Base-by-base conservation (phyloP, 2,113 vertebrate genomes). In the Phoxinus phoxinus region DNA sequence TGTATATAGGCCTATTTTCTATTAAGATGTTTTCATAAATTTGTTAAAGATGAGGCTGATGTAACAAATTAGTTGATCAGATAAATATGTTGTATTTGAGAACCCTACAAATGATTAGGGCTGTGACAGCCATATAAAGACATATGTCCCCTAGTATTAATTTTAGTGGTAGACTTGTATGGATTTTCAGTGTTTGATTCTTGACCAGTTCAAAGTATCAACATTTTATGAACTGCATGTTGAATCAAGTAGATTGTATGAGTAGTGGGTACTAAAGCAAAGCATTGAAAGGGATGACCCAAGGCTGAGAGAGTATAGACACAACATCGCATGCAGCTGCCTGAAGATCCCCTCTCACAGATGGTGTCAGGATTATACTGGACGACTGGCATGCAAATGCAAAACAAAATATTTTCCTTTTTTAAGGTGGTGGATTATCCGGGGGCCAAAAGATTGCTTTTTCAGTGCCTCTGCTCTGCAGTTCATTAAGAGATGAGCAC, bases 361-460 rank as follows among this genome's bases (percentile, higher is more conserved):
- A 89, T 89, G 86, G 81, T 53, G 71, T 87, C 73, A 71, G 88
- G 84, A 89, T 87, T 87, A 89, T 32, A 84, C 46, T 75, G 69
- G n/a, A 41, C 76, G 61, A 48, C 79, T 84, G 85, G 81, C 65
- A 78, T 51, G 25, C 61, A 85, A 69, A 78, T 48, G 46, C 71
- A 76, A 74, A 85, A 65, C 13, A 25, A 83, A 80, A 85, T 81
- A 63, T 81, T 84, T 75, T 80, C 61, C 30, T 32, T 79, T 71
- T 83, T 73, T 88, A 80, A 80, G 63, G 81, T 84, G 67, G 35
- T 15, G 32, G 88, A 86, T 87, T 80, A 87, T 89, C 84, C 85
- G 23, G 30, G n/a, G n/a, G 41, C 27, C 61, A 59, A 27, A 76
- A 86, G 86, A 84, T 86, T 86, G 81, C 75, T 51, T 32, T 84